A percentile compares a stretch with the other conserved stretches of the same genome.
Evolutionary conservation across 2,113 vertebrate species (phyloP).

Genomic region (Strigops habroptila): DNA sequence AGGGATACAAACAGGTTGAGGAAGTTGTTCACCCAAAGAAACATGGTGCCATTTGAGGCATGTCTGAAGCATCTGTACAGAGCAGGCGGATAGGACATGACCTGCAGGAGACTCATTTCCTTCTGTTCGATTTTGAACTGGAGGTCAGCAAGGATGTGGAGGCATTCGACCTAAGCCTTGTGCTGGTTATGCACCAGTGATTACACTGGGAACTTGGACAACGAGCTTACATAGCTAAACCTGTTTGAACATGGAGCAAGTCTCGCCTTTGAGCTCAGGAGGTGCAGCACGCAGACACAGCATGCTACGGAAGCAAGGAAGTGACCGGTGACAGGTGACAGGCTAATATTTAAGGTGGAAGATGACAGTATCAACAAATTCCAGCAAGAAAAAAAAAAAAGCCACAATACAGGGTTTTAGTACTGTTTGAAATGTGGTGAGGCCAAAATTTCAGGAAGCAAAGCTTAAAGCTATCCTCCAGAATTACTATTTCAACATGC

Average conservation of each 20-base stretch:
- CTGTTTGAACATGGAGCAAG: background rate
- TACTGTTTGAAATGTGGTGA: background rate
- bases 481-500: too few species aligned
- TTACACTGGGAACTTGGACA: background rate
- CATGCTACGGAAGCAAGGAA: background rate
- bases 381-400: background rate
- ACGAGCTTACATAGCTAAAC: background rate
- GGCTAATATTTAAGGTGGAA: background rate
- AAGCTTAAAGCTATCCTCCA: background rate
- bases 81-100: background rate
- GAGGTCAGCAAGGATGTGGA: background rate
- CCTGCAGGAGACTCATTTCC: background rate
- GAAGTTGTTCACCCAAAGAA: background rate
- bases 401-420: background rate
- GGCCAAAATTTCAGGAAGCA: background rate
- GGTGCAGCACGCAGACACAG: background rate
- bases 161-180: background rate
- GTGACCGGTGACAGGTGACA: background rate
- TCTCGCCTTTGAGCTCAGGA: background rate
- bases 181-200: too few species aligned
- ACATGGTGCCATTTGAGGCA: accelerated
- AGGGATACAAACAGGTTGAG: background rate
- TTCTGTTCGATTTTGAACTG: background rate
- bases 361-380: background rate
- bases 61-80: background rate